phyloP scores from a whole-genome alignment of 2,888 invertebrate genomes.

The Drosophila nigricruria region DNA sequence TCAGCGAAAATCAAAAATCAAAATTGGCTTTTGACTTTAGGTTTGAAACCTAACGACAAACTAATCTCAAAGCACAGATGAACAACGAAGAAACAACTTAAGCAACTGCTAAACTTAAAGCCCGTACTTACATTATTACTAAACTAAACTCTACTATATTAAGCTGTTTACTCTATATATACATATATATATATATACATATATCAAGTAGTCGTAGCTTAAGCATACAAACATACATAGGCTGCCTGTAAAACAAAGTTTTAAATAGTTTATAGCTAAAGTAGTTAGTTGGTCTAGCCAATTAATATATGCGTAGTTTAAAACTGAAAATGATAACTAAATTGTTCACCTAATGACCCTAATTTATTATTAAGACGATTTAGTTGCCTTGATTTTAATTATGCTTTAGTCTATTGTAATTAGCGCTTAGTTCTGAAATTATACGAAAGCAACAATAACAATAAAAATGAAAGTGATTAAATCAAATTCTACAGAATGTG shows the following conservation, averaged over 20 bases:
- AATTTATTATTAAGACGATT: slow-evolving; percentile 19
- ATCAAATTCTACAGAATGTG: slow-evolving; percentile 10
- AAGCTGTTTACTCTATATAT: slow-evolving; percentile 15
- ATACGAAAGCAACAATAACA: slow-evolving; percentile 23
- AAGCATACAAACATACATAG: slow-evolving; percentile 37
- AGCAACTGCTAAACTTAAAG: slow-evolving; percentile 18
- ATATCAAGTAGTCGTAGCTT: slow-evolving; percentile 22
- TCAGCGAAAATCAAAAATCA: background rate
- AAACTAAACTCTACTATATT: slow-evolving; percentile 13
- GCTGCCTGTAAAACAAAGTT: slow-evolving; percentile 67
- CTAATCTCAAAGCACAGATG: slow-evolving; percentile 24
- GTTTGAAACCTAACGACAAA: slow-evolving; percentile 51
- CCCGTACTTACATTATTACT: slow-evolving; percentile 38
- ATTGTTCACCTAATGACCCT: background rate
- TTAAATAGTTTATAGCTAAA: slow-evolving; percentile 54
- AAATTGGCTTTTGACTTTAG: slow-evolving; percentile 18
- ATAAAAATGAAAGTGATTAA: slow-evolving; percentile 53
- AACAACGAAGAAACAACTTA: slow-evolving; percentile 16
- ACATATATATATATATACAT: background rate
- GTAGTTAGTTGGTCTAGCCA: slow-evolving; percentile 39
- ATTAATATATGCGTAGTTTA: background rate
- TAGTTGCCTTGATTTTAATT: slow-evolving; percentile 35
- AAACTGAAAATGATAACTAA: background rate
- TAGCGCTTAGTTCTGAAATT: slow-evolving; percentile 19
- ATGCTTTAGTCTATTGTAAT: slow-evolving; percentile 21